phyloP scores from a whole-genome alignment of 1,140 invertebrate genomes.

The Dendrolimus kikuchii region DNA sequence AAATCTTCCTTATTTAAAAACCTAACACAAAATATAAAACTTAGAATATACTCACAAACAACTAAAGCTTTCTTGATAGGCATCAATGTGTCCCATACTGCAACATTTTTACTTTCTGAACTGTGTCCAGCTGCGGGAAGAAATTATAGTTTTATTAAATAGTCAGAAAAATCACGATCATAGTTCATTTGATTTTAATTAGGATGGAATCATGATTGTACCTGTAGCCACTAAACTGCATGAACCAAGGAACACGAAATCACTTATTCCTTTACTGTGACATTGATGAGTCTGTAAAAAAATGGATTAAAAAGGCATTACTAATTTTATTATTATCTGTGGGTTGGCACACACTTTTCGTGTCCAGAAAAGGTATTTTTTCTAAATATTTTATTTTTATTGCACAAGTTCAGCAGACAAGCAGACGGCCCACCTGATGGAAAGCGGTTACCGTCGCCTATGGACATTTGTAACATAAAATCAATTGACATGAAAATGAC shows the following conservation, averaged over 20 bases:
- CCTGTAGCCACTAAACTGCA: constrained; percentile 97
- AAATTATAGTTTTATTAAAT: constrained; percentile 6
- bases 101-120: constrained; percentile 97
- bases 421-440: too few relatives aligned
- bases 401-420: too few relatives aligned
- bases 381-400: too few relatives aligned
- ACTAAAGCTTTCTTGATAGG: constrained; percentile 95
- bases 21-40: constrained; percentile 4
- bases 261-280: constrained; percentile 96
- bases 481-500: too few relatives aligned
- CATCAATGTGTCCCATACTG: constrained; percentile 98
- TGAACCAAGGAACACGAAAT: constrained; percentile 98
- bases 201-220: constrained; percentile 29
- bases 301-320: background rate
- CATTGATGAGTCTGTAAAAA: constrained; percentile 91
- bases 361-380: too few relatives aligned
- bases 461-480: too few relatives aligned
- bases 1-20: too few relatives aligned
- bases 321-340: too few relatives aligned
- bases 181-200: background rate
- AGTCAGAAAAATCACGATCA: background rate
- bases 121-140: constrained; percentile 88
- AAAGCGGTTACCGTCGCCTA: too few relatives aligned
- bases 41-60: constrained; percentile 76
- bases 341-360: too few relatives aligned